phyloP scores from a whole-genome alignment of 2,888 invertebrate genomes.

The Epirrhoe alternata region DNA sequence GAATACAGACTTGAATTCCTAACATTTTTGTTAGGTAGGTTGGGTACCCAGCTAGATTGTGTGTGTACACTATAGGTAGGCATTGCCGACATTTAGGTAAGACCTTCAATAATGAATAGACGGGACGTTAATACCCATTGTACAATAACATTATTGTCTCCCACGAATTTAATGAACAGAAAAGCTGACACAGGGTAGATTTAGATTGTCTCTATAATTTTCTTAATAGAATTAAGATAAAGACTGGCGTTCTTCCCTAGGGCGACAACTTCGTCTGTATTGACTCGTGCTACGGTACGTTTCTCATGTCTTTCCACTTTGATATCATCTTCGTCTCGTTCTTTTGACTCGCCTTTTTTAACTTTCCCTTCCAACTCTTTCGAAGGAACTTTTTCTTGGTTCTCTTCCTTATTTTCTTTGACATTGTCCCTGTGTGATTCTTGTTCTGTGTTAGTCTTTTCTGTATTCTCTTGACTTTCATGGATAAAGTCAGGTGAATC shows the following conservation, averaged over 20 bases:
- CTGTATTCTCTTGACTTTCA: background rate
- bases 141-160: background rate
- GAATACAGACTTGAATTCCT: no score
- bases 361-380: background rate
- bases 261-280: conserved; percentile 17
- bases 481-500: background rate
- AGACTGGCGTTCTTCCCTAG: conserved; percentile 28
- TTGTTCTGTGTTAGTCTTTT: background rate
- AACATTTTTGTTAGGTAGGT: no score
- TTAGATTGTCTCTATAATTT: conserved; percentile 21
- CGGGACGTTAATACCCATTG: background rate
- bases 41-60: no score
- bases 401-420: background rate
- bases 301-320: background rate
- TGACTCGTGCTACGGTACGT: background rate
- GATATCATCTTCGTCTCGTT: background rate
- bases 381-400: background rate
- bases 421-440: background rate
- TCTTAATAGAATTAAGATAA: conserved; percentile 24
- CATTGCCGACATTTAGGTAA: background rate
- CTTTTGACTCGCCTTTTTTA: background rate
- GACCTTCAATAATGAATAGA: background rate
- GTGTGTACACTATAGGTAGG: no score
- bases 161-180: background rate
- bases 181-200: background rate